A percentile compares a stretch with the other conserved stretches of the same genome.
These are phyloP conservation scores for Chelidonichthys spinosus DNA, from an alignment of 2,797 vertebrate species.

Conservation along the genomic window DNA sequence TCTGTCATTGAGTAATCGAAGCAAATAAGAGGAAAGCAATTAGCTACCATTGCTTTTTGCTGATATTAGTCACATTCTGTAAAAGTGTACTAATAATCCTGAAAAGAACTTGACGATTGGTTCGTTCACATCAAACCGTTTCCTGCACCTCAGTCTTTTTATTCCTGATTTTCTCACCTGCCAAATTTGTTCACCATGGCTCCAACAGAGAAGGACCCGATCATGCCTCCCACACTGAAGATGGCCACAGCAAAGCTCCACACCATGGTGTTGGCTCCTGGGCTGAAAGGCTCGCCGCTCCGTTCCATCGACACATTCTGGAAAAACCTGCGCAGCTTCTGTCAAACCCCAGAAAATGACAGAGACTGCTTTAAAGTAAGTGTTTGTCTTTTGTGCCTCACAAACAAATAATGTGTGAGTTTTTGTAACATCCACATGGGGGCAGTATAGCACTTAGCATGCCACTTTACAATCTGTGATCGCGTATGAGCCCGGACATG, in stretches of 20 bases:
- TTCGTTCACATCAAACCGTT: neutral
- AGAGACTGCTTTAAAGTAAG: neutral
- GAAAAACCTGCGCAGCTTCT: conserved; percentile 90
- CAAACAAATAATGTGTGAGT: neutral
- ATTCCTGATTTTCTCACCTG: conserved; percentile 82
- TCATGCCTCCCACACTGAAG: conserved; percentile 96
- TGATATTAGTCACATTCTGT: neutral
- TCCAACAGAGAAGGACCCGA: conserved; percentile 91
- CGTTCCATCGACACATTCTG: conserved; percentile 81
- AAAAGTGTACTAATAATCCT: neutral
- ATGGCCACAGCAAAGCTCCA: conserved; percentile 94
- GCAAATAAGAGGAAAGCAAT: neutral
- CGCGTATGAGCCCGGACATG: neutral
- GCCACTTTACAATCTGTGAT: neutral
- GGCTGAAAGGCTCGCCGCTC: conserved; percentile 50
- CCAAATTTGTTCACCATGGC: conserved; percentile 91
- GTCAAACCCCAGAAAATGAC: conserved; percentile 34
- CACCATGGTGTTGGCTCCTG: conserved; percentile 77
- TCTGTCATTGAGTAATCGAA: neutral
- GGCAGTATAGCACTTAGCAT: conserved; percentile 50
- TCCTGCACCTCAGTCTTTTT: neutral
- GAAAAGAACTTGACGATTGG: neutral
- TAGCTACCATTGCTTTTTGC: neutral
- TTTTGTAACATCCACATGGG: conserved; percentile 56
- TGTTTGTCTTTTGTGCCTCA: neutral